Conservation (phyloP, 2,888 invertebrate species). For the Psylliodes chrysocephalus region DNA sequence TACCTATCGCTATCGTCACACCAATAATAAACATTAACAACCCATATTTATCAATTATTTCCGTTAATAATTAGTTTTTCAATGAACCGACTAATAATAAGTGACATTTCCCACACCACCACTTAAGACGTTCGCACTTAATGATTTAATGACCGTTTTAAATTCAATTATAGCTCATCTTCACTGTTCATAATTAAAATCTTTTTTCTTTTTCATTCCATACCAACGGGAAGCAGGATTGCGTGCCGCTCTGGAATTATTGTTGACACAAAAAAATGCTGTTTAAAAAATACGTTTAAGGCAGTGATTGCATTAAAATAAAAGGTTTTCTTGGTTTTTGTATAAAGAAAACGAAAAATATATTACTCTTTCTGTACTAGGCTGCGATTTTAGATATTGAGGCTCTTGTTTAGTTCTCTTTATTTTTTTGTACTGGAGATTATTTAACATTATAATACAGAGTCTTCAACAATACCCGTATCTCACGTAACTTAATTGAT, state of each 20-base stretch:
- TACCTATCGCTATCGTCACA: conserved; percentile 3
- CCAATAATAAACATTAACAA: background rate
- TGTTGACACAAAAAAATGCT: background rate
- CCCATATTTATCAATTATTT: conserved; percentile 18
- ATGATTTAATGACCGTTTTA: conserved; percentile 25
- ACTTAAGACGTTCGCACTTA: conserved; percentile 18
- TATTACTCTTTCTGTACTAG: no score
- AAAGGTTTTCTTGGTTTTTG: no score
- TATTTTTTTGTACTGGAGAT: no score
- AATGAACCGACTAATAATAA: conserved; percentile 16
- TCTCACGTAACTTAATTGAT: no score
- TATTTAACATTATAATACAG: no score
- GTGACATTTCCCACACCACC: conserved; percentile 27
- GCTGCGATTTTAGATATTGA: no score
- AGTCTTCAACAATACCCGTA: no score
- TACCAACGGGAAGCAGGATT: conserved; percentile 18
- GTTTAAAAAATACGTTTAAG: no score
- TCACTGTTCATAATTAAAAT: conserved; percentile 9
- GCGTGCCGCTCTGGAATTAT: conserved; percentile 4
- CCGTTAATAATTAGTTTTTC: conserved; percentile 9
- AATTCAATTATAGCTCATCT: conserved; percentile 21
- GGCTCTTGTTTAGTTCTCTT: no score
- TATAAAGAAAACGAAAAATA: no score
- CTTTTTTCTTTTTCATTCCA: background rate
- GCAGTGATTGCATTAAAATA: no score